phyloP scores from a whole-genome alignment of 2,888 invertebrate genomes.

The Chalcosyrphus nemorum region DNA sequence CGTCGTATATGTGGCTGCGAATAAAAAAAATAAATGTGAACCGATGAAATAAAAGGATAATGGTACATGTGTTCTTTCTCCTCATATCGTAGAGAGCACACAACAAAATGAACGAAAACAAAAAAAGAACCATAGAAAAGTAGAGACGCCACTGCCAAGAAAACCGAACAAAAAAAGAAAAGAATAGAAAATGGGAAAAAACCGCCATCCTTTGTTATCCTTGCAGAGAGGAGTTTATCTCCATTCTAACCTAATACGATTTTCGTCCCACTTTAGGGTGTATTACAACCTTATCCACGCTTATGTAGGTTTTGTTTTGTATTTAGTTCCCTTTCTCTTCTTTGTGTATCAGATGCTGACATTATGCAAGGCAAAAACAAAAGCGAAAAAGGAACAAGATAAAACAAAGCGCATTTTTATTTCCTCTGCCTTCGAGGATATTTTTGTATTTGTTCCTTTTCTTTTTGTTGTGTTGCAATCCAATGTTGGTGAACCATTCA shows the following conservation, averaged over 20 bases:
- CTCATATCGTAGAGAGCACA: constrained; percentile 37
- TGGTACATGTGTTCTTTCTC: constrained; percentile 68
- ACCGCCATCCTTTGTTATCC: constrained; percentile 48
- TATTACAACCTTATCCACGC: constrained; percentile 39
- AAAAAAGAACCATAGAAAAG: constrained; percentile 42
- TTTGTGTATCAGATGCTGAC: constrained; percentile 52
- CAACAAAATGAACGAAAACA: constrained; percentile 12
- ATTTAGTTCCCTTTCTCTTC: constrained; percentile 10
- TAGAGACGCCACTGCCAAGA: constrained; percentile 54
- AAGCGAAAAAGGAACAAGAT: constrained; percentile 33
- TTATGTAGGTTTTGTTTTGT: constrained; percentile 1
- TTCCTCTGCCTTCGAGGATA: constrained; percentile 21
- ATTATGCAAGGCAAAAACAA: constrained; percentile 23
- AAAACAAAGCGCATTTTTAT: constrained; percentile 54
- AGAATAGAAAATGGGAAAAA: constrained; percentile 16
- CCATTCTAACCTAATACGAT: constrained; percentile 47
- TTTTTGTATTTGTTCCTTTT: neutral
- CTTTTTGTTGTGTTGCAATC: neutral
- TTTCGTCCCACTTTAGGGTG: constrained; percentile 23
- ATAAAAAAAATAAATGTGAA: constrained; percentile 29
- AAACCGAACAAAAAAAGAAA: constrained; percentile 6
- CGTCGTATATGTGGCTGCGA: constrained; percentile 7
- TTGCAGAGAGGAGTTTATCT: constrained; percentile 35
- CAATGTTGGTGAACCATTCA: constrained; percentile 13
- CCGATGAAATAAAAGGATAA: constrained; percentile 72